Percentiles rank a stretch among this genome's conserved stretches.
phyloP scores from a whole-genome alignment of 64 coral and sea anemone species.

The Montipora cactus region DNA sequence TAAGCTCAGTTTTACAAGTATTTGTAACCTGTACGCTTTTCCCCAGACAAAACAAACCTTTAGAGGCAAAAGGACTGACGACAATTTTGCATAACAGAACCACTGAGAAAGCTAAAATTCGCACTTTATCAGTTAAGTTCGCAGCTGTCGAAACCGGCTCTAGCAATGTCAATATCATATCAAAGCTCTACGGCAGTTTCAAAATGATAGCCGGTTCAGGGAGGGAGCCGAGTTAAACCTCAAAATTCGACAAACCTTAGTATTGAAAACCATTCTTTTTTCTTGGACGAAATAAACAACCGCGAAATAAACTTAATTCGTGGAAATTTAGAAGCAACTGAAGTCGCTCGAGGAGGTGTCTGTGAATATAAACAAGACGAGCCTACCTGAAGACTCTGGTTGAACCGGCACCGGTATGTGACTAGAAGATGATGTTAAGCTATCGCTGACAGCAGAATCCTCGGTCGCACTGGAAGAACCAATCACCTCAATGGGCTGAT shows the following conservation, averaged over 20 bases:
- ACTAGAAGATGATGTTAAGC: slow-evolving; percentile 12
- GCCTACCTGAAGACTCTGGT: neutral
- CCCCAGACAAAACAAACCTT: too few relatives aligned
- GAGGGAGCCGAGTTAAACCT: neutral
- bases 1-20: too few relatives aligned
- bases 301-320: neutral
- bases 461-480: slow-evolving; percentile 40
- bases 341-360: too few relatives aligned
- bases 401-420: slow-evolving; percentile 4
- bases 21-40: too few relatives aligned
- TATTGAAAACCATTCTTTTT: neutral
- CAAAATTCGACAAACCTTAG: too few relatives aligned
- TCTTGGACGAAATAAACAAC: neutral
- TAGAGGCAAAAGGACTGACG: too few relatives aligned
- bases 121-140: too few relatives aligned
- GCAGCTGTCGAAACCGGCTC: too few relatives aligned
- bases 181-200: neutral
- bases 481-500: slow-evolving; percentile 11
- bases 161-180: neutral
- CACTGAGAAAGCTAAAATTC: too few relatives aligned
- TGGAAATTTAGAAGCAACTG: neutral
- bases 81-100: too few relatives aligned
- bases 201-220: neutral
- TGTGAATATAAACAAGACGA: neutral
- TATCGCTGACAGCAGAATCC: slow-evolving; percentile 24